phyloP scores from a whole-genome alignment of 1,140 invertebrate genomes.

The Ganaspis sp. region DNA sequence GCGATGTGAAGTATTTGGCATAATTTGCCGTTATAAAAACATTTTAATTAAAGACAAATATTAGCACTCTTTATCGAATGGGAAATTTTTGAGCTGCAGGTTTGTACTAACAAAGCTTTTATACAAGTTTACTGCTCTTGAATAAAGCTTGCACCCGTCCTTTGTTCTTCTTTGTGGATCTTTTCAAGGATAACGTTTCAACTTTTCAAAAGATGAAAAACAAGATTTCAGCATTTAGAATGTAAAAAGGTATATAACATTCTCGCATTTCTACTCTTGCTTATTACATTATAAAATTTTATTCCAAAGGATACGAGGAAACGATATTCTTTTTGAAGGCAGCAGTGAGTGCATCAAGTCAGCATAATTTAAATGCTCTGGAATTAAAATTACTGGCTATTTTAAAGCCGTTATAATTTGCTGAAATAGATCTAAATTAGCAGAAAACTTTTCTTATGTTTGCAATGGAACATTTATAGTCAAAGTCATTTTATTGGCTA shows the following conservation, averaged over 20 bases:
- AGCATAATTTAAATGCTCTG: too few species aligned
- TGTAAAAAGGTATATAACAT: background rate
- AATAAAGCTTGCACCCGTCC: background rate
- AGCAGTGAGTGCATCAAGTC: too few species aligned
- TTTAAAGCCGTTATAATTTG: too few species aligned
- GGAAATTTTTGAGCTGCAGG: background rate
- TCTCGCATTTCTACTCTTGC: background rate
- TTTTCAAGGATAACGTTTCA: background rate
- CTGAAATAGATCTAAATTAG: too few species aligned
- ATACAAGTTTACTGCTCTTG: slow-evolving; percentile 3
- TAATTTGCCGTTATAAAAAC: too few species aligned
- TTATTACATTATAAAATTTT: too few species aligned
- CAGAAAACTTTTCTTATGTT: too few species aligned
- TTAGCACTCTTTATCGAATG: background rate
- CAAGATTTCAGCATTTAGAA: slow-evolving; percentile 14
- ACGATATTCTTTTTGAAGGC: background rate
- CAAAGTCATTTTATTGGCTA: too few species aligned
- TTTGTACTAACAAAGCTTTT: slow-evolving; percentile 15
- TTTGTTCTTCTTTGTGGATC: slow-evolving; percentile 1
- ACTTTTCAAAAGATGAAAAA: background rate
- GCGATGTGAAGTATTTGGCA: too few species aligned
- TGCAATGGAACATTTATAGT: too few species aligned
- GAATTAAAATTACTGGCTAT: too few species aligned
- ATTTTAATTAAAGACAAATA: too few species aligned
- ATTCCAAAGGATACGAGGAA: background rate